Conservation (phyloP, 2,113 vertebrate species). For the Thryonomys swinderianus region DNA sequence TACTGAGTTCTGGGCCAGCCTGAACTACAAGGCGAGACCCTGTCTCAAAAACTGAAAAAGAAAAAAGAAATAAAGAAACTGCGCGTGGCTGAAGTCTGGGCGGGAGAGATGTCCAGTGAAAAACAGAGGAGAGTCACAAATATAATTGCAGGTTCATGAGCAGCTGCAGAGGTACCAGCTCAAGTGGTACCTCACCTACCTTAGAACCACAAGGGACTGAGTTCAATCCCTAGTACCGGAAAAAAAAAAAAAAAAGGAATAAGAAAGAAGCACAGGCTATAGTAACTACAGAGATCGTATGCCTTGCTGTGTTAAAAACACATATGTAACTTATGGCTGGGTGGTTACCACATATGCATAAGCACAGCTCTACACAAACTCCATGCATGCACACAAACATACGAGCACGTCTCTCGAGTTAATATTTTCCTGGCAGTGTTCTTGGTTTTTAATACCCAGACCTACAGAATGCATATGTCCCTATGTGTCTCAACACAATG, state of each 20-base stretch:
- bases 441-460: background rate
- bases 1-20: too few species aligned
- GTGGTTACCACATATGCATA: fast-evolving
- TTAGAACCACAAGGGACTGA: too few species aligned
- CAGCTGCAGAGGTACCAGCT: background rate
- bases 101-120: background rate
- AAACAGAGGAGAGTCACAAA: background rate
- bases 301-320: background rate
- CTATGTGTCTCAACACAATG: background rate
- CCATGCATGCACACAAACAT: background rate
- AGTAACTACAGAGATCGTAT: background rate
- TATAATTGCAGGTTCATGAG: background rate
- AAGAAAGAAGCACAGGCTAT: background rate
- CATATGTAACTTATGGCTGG: background rate
- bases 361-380: background rate
- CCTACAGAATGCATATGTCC: background rate
- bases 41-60: too few species aligned
- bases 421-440: background rate
- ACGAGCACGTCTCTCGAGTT: background rate
- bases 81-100: background rate
- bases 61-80: background rate
- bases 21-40: too few species aligned
- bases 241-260: too few species aligned
- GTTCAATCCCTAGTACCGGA: too few species aligned
- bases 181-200: too few species aligned